Evolutionary conservation across 2,113 vertebrate species (phyloP).

Genomic region (Oriolus oriolus): DNA sequence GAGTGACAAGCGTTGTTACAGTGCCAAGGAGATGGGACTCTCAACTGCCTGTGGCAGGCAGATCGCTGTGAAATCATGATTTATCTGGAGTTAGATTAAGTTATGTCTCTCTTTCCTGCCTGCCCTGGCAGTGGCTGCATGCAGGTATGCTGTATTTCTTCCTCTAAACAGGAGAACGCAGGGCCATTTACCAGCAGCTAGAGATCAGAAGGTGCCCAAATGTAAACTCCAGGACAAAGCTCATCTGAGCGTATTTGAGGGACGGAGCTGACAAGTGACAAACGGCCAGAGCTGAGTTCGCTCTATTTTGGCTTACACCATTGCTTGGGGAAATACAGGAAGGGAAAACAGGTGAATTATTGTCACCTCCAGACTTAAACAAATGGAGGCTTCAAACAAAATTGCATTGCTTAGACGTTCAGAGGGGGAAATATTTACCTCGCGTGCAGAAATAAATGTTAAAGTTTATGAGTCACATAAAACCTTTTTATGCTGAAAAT

Average conservation of each 20-base stretch:
- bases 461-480: constrained; percentile 3
- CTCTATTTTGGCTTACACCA: neutral
- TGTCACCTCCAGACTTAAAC: constrained; percentile 21
- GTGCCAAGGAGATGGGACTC: constrained; percentile 34
- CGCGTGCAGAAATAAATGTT: neutral
- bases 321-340: neutral
- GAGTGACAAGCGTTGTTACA: constrained; percentile 9
- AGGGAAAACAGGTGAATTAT: constrained; percentile 31
- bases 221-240: neutral
- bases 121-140: neutral
- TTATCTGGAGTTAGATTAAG: constrained; percentile 9
- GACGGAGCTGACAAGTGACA: neutral
- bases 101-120: neutral
- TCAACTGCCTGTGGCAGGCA: neutral
- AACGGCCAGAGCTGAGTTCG: neutral
- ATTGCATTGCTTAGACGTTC: constrained; percentile 6
- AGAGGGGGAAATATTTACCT: constrained; percentile 42
- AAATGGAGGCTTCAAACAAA: constrained; percentile 48
- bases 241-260: neutral
- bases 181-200: neutral
- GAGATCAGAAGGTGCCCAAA: neutral
- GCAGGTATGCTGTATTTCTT: constrained; percentile 23
- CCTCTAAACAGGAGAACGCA: neutral
- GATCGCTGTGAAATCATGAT: neutral
- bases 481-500: constrained; percentile 30